Evolutionary conservation across 2,888 invertebrate genomes (phyloP).

Genomic region (Aspidapion aeneum): DNA sequence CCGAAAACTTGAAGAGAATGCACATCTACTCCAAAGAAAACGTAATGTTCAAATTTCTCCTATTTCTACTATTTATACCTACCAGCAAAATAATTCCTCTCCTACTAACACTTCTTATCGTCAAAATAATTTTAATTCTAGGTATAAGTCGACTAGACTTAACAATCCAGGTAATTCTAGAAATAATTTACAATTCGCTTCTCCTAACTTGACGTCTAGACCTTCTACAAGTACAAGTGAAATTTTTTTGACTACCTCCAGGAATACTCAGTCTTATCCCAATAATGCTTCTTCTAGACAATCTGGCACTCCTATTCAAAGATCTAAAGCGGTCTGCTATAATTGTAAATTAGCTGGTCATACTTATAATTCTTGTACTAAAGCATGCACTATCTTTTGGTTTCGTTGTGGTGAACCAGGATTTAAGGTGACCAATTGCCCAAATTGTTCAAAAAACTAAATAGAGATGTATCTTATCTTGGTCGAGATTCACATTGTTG

Average conservation of each 20-base stretch:
- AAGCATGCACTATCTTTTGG: background rate
- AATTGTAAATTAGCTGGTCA: background rate
- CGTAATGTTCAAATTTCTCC: background rate
- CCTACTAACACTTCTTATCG: background rate
- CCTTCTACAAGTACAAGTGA: background rate
- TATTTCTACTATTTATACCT: background rate
- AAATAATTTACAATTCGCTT: background rate
- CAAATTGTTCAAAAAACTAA: background rate
- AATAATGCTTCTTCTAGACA: background rate
- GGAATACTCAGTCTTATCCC: background rate
- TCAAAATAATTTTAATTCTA: background rate
- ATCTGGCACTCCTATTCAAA: background rate
- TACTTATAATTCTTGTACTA: background rate
- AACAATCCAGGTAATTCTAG: background rate
- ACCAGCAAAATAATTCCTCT: background rate
- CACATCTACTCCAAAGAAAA: background rate
- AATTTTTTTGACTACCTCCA: background rate
- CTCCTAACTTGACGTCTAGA: background rate
- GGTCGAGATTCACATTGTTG: background rate
- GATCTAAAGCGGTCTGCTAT: background rate
- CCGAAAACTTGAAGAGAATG: background rate
- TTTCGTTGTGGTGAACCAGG: background rate
- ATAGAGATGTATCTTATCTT: background rate
- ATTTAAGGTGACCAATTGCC: background rate
- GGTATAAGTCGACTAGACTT: background rate